Percentiles rank a stretch among this genome's conserved stretches.
phyloP scores from a whole-genome alignment of 2,888 invertebrate genomes.

The Dolomedes plantarius region DNA sequence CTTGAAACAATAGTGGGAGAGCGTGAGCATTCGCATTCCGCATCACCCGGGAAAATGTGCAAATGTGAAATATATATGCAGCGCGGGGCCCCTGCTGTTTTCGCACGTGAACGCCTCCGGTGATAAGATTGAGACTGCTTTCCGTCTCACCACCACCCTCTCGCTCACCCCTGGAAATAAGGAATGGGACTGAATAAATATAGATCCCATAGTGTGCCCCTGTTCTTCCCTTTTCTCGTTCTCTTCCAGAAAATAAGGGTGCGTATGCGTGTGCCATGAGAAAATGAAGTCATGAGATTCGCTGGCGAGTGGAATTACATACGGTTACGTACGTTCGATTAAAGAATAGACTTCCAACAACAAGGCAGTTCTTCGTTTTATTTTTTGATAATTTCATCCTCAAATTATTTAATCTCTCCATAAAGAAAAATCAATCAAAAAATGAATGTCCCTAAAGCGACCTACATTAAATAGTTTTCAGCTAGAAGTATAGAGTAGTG shows the following conservation, averaged over 20 bases:
- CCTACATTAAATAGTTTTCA: no score
- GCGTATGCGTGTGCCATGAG: no score
- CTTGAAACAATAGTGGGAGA: constrained; percentile 64
- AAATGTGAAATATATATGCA: constrained; percentile 69
- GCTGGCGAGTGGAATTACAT: background rate
- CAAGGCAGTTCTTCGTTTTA: no score
- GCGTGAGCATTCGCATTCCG: constrained; percentile 58
- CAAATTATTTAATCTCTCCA: no score
- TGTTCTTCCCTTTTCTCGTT: background rate
- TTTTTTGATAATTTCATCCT: no score
- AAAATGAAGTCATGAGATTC: background rate
- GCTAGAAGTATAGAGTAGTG: no score
- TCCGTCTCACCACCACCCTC: constrained; percentile 31
- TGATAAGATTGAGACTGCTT: constrained; percentile 56
- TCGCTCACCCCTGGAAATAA: constrained; percentile 69
- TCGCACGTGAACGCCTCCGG: constrained; percentile 65
- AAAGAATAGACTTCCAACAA: no score
- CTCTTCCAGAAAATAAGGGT: background rate
- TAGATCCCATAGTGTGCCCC: constrained; percentile 7
- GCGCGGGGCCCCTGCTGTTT: constrained; percentile 59
- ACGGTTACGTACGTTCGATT: no score
- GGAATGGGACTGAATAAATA: constrained; percentile 67
- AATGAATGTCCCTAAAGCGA: no score
- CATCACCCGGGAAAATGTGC: constrained; percentile 57
- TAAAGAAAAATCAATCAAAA: no score